phyloP scores from a whole-genome alignment of 2,113 vertebrate genomes.

The Vidua macroura region DNA sequence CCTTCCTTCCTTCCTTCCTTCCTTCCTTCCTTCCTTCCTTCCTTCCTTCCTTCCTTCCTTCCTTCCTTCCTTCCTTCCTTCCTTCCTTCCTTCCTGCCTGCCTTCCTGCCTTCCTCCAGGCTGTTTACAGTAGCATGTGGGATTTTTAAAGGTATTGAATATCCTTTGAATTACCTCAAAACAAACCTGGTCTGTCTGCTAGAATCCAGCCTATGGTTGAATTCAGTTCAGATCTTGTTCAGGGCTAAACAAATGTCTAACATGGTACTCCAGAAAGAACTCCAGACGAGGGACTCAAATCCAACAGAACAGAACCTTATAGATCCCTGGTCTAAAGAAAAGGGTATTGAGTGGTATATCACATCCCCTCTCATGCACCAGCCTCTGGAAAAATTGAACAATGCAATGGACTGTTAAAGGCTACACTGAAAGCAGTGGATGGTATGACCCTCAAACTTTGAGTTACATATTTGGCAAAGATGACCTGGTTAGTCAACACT shows the following conservation, averaged over 20 bases:
- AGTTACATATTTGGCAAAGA: not conserved
- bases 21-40: not conserved
- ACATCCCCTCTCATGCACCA: not conserved
- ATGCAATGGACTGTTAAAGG: not conserved
- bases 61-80: not conserved
- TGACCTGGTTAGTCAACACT: not conserved
- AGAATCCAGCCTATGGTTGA: not conserved
- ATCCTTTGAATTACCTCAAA: not conserved
- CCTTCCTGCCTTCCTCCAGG: not conserved
- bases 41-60: not conserved
- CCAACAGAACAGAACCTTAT: not conserved
- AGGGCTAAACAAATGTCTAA: not conserved
- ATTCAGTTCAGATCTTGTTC: not conserved
- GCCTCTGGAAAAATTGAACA: not conserved
- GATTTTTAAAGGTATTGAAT: not conserved
- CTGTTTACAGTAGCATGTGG: not conserved
- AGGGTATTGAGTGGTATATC: not conserved
- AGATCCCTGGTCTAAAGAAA: not conserved
- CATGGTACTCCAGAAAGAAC: not conserved
- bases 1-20: not conserved
- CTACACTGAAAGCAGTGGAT: not conserved
- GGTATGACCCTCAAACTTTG: not conserved
- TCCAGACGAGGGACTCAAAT: not conserved
- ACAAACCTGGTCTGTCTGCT: not conserved
- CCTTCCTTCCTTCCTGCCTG: no score